Base-by-base conservation (phyloP, 2,888 invertebrate genomes). In the Orgyia antiqua region DNA sequence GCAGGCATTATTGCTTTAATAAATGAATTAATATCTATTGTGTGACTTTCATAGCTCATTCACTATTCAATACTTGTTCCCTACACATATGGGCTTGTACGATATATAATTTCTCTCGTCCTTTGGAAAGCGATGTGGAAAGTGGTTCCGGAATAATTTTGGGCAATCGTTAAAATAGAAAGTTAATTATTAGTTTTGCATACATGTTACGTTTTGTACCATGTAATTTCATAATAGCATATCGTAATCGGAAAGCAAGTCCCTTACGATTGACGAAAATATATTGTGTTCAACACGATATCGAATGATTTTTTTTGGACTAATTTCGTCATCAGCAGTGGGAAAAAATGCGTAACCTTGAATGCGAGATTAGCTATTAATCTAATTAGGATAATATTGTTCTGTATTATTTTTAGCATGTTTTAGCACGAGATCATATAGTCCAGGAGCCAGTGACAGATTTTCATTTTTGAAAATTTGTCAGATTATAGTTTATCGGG, bases 91-190 rank as follows among this genome's bases (percentile, higher is more conserved):
- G 66, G 71, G 61, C 60, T 60, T 59, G 62, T 49, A 61, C 69
- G 64, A 68, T 78, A 82, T 37, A 9, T 83, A 73, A 78, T 86
- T 83, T 86, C 84, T 69, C 82, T 75, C 59, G 77, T 74, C 82
- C 80, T 76, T 78, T 72, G 67, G 82, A 82, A 83, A 83, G 82
- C 64, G 62, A 44, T 45, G 63, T 73, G 70, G 83, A 83, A 84
- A 84, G 83, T 72, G 58, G 65, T 69, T 70, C 71, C 73, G 73
- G 76, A 71, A 77, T 74, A 72, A 78, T 83, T 80, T 73, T 4
- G 73, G 68, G 45, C 70, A 64, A 69, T 70, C 78, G 62, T 72
- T 79, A 64, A 69, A 73, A 70, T 65, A 74, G 80, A 79, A 80
- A 80, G 80, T 74, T 63, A 66, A 73, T 74, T 70, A 68, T 43